Evolutionary conservation across 2,888 invertebrate genomes (phyloP), one percentile per base, ranked within the genome.

Genomic region (Apotomis betuletana): DNA sequence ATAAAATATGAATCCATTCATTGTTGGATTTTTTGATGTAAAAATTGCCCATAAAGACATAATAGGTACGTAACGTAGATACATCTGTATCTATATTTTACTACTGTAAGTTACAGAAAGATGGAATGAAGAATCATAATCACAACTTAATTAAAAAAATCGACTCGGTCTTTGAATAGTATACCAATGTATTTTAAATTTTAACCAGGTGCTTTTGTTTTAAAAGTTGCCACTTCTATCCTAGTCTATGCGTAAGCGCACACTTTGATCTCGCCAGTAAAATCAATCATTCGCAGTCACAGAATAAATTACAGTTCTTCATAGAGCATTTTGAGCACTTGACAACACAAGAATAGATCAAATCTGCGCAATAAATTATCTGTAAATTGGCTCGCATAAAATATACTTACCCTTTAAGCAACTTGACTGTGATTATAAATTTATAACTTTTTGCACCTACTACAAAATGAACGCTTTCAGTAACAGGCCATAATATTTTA

Each of bases 221-320:
- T 49, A 10, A 49, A 10, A 49, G 6, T 9, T 9, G 49, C 3
- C 49, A 49, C 49, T 49, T 49, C 49, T 49, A 49, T 9, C 49
- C 49, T 6, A 49, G 49, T 9, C 49, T 49, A 49, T 49, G 13
- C 36, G 38, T 10, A 3, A 5, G 52, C 51, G 36, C 36, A 15
- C 58, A 44, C 69, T 70, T 70, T 70, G 69, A 70, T 62, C 49
- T 70, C 69, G 58, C 57, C 10, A 5, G 41, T 4, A n/a, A 44
- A 64, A 69, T 69, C 62, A 69, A 68, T 68, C 68, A 68, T 60
- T 41, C 51, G 10, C 38, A 63, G 63, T 52, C 62, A 63, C 36
- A 52, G 3, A 52, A 27, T 54, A 41, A 54, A 64, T 54, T 41
- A 64, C 54, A 54, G 52, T 54, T 54, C 54, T 64, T 10, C 41